These are phyloP conservation scores for Agrilus mali DNA, from an alignment of 2,888 invertebrate species.

Conservation along the genomic window DNA sequence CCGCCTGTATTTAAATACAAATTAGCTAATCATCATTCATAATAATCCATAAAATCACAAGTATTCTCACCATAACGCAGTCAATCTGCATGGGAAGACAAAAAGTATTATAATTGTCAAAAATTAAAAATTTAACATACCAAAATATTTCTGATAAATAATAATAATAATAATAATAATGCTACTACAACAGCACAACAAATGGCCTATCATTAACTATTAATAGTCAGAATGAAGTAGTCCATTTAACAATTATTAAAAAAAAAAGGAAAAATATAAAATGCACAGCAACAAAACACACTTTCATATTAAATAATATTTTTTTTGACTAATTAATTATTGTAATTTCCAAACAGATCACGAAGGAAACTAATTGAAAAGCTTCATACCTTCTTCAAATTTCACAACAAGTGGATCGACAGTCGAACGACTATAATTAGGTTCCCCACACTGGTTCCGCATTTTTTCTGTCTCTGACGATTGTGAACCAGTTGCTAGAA, in stretches of 20 bases:
- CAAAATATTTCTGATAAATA: not conserved
- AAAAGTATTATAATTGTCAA: constrained; percentile 4
- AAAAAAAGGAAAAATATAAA: constrained; percentile 3
- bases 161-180: not conserved
- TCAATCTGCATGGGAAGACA: constrained; percentile 8
- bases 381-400: constrained; percentile 74
- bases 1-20: not conserved
- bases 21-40: constrained; percentile 3
- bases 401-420: constrained; percentile 64
- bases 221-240: no score
- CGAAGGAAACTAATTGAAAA: constrained; percentile 34
- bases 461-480: constrained; percentile 13
- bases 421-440: constrained; percentile 30
- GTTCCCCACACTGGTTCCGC: constrained; percentile 21
- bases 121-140: constrained; percentile 6
- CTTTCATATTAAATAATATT: constrained; percentile 1
- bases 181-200: not conserved
- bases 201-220: not conserved
- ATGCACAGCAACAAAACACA: not conserved
- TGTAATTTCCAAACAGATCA: constrained; percentile 11
- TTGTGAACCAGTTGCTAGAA: constrained; percentile 9
- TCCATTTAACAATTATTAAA: not conserved
- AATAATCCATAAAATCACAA: constrained; percentile 8
- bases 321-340: constrained; percentile 7
- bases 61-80: constrained; percentile 9